Evolutionary conservation across 2,797 vertebrate genomes (phyloP), one percentile per base, ranked within the genome.

Genomic region (Aselliscus stoliczkanus): DNA sequence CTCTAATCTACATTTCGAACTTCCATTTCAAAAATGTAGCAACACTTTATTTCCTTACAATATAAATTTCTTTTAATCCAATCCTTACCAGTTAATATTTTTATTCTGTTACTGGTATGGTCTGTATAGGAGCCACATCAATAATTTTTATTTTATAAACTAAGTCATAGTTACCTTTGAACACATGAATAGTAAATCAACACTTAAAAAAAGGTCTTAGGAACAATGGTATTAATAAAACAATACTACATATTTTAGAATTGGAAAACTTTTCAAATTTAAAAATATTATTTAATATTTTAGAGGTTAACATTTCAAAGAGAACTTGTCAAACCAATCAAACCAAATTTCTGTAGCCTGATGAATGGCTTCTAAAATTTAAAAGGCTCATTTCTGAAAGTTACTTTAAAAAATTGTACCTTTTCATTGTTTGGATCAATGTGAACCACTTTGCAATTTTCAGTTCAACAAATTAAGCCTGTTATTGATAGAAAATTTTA

Each of bases 331-430:
- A 92, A 79, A 80, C 70, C 11, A 70, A 67, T 50, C 42, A 93
- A 93, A 69, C 39, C 83, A 92, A 96, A 90, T 92, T 76, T 56
- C 92, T n/a, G 70, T 13, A 84, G 50, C 2, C 50, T 86, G 90
- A 42, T 60, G 21, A 34, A 90, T 39, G 83, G n/a, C 29, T 92
- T 79, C 0, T 47, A 80, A 80, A 96, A 90, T 88, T 86, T 86
- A 34, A 88, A 86, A 88, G 34, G 39, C 21, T 96, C 94, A 85
- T 79, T 96, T 90, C 69, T 89, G 37, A 89, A 65, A 93, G 39
- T 60, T 65, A 90, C 20, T 95, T 81, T 76, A 13, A 60, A 89
- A 90, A 76, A 67, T 20, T 47, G 2, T 29, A 87, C 67, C 29
- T 82, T 96, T 93, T 96, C 39, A 86, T 85, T 37, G 70, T n/a